Evolutionary conservation across 2,888 invertebrate species (phyloP).

Genomic region (Tetragnatha montana): DNA sequence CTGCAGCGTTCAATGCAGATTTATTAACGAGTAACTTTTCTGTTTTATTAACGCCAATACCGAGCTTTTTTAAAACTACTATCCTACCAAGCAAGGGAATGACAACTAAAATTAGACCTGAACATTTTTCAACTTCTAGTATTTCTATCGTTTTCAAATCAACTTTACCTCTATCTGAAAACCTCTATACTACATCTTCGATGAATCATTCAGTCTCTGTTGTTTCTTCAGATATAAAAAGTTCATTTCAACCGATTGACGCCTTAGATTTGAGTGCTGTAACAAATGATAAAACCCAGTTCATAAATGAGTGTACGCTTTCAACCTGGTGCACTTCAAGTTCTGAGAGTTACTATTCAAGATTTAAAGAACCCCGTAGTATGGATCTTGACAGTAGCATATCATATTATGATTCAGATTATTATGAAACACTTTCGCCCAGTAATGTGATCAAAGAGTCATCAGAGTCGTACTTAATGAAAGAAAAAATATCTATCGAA

Average conservation of each 20-base stretch:
- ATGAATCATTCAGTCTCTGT: neutral
- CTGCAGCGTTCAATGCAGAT: neutral
- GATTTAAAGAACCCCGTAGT: neutral
- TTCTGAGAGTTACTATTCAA: neutral
- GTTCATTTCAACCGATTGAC: neutral
- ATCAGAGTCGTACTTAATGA: too few species aligned
- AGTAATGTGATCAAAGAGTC: neutral
- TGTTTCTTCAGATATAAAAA: neutral
- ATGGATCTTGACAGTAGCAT: neutral
- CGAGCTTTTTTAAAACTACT: neutral
- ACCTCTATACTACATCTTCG: too few species aligned
- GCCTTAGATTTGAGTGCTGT: conserved; percentile 7
- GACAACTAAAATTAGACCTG: neutral
- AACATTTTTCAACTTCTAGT: neutral
- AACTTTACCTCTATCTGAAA: too few species aligned
- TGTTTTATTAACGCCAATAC: neutral
- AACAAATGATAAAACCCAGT: neutral
- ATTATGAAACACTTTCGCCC: neutral
- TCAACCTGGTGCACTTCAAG: neutral
- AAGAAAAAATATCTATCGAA: too few species aligned
- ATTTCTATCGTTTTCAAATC: neutral
- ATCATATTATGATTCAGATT: too few species aligned
- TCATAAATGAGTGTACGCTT: neutral
- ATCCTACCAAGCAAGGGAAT: neutral
- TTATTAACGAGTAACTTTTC: conserved; percentile 10